These are phyloP conservation scores for Ellobius talpinus DNA, from an alignment of 2,113 vertebrate genomes.

Conservation along the genomic window DNA sequence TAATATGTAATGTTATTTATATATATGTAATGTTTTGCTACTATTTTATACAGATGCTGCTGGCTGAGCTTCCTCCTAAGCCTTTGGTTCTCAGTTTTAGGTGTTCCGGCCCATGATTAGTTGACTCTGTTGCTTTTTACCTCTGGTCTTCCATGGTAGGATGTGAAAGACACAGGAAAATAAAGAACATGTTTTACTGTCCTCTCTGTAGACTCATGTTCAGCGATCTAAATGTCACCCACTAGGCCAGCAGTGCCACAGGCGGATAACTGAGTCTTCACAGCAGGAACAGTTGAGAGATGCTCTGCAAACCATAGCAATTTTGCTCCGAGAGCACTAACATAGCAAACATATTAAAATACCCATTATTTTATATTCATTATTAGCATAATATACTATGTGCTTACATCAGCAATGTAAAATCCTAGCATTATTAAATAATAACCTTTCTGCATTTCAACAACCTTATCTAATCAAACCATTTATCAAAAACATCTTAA, in stretches of 20 bases:
- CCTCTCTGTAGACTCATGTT: no score
- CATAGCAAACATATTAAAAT: not conserved
- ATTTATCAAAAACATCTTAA: not conserved
- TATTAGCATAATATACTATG: not conserved
- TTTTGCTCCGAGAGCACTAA: not conserved
- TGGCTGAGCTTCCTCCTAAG: not conserved
- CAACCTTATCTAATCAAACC: not conserved
- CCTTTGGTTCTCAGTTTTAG: not conserved
- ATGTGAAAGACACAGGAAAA: not conserved
- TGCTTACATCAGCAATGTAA: not conserved
- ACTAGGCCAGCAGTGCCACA: not conserved
- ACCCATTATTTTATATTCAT: not conserved
- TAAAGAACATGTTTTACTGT: no score
- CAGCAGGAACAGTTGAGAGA: accelerated
- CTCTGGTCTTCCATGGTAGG: not conserved
- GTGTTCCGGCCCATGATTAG: not conserved
- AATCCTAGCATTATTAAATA: not conserved
- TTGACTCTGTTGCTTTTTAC: not conserved
- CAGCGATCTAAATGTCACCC: not conserved
- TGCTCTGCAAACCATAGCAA: not conserved
- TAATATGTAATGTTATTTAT: no score
- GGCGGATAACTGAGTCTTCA: not conserved
- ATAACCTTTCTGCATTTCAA: not conserved
- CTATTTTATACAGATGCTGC: not conserved
- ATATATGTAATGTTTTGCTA: not conserved